phyloP scores from a whole-genome alignment of 2,888 invertebrate genomes.

The Lochmaea capreae region DNA sequence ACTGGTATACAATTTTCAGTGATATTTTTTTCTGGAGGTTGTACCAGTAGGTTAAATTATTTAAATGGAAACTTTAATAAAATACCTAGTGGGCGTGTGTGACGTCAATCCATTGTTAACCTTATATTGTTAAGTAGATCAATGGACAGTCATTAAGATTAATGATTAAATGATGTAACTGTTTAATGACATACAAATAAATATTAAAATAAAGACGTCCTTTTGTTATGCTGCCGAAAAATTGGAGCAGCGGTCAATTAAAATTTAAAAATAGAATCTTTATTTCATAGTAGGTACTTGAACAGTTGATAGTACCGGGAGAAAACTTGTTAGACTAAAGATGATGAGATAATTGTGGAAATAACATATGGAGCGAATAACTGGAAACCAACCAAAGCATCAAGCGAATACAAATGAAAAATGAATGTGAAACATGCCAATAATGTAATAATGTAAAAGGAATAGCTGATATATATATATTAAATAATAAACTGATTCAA shows the following conservation, averaged over 20 bases:
- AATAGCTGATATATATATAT: too few species aligned
- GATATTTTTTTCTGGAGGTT: too few species aligned
- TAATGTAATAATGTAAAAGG: too few species aligned
- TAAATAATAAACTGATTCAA: too few species aligned
- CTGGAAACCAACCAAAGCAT: too few species aligned
- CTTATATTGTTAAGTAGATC: not conserved
- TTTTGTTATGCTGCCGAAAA: not conserved
- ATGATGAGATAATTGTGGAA: too few species aligned
- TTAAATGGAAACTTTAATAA: not conserved
- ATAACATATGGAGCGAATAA: too few species aligned
- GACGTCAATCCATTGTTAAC: slow-evolving; percentile 23
- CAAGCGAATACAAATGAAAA: too few species aligned
- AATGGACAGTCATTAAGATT: slow-evolving; percentile 21
- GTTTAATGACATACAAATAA: slow-evolving; percentile 6
- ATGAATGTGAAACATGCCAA: too few species aligned
- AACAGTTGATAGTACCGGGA: too few species aligned
- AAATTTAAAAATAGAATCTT: slow-evolving; percentile 7
- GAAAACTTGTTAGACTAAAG: too few species aligned
- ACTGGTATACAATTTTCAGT: too few species aligned
- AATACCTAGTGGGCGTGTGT: not conserved
- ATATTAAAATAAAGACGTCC: not conserved
- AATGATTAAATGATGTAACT: slow-evolving; percentile 13
- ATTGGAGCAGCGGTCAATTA: slow-evolving; percentile 1
- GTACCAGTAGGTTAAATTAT: not conserved
- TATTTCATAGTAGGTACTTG: not conserved